Evolutionary conservation across 2,888 invertebrate genomes (phyloP).

Genomic region (Drosophila dives): DNA sequence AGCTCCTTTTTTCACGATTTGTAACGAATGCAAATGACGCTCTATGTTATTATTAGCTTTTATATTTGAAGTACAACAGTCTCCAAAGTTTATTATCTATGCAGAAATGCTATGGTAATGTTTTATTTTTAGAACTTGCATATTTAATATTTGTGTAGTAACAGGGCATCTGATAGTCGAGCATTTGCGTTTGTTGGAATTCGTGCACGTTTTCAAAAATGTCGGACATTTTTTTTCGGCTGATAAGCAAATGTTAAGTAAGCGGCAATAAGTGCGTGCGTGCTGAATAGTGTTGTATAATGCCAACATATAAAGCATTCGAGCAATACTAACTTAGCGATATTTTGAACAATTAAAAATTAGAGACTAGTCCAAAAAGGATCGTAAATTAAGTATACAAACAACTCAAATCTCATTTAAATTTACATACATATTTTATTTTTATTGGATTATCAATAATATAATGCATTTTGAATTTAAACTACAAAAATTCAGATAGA

Average conservation of each 20-base stretch:
- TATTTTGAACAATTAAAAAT: not conserved
- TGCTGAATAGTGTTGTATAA: constrained; percentile 6
- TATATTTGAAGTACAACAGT: not conserved
- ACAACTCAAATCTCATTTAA: not conserved
- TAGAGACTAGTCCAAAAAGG: not conserved
- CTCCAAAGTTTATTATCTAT: not conserved
- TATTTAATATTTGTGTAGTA: not conserved
- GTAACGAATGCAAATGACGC: not conserved
- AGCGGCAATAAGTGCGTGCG: constrained; percentile 1
- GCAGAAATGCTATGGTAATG: not conserved
- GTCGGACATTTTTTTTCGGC: constrained; percentile 4
- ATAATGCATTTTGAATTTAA: constrained; percentile 60
- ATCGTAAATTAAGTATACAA: not conserved
- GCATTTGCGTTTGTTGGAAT: not conserved
- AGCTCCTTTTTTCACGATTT: not conserved
- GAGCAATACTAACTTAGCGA: too few species aligned
- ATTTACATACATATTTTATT: constrained; percentile 35
- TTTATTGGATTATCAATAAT: constrained; percentile 38
- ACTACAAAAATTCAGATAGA: constrained; percentile 58
- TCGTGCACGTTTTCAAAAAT: constrained; percentile 10
- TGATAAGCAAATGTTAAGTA: constrained; percentile 10
- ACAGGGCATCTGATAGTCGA: constrained; percentile 17
- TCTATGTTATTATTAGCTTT: not conserved
- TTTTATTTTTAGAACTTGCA: not conserved
- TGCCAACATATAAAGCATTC: not conserved